phyloP scores from a whole-genome alignment of 2,113 vertebrate genomes.

The Crotophaga sulcirostris region DNA sequence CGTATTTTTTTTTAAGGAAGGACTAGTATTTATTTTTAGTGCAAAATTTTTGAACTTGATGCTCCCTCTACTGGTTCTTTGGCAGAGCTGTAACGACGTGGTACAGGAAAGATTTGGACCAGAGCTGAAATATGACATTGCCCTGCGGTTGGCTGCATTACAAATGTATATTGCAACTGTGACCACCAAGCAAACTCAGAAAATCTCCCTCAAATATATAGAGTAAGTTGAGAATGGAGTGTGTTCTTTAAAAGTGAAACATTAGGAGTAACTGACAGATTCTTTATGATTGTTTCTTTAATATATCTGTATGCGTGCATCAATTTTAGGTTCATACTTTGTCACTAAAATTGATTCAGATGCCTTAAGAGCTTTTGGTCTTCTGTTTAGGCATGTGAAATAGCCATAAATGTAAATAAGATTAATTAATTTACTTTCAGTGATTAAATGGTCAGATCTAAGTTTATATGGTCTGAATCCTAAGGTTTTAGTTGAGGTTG shows the following conservation, averaged over 20 bases:
- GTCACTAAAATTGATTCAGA: not conserved
- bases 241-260: not conserved
- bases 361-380: not conserved
- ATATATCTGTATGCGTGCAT: not conserved
- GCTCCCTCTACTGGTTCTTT: conserved; percentile 80
- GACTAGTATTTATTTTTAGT: not conserved
- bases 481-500: not conserved
- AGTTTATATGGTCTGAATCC: not conserved
- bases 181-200: conserved; percentile 95
- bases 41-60: conserved; percentile 41
- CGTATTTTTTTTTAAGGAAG: not conserved
- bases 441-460: not conserved
- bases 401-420: not conserved
- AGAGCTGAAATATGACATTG: conserved; percentile 96
- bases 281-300: not conserved
- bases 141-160: conserved; percentile 90
- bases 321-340: not conserved
- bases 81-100: conserved; percentile 96
- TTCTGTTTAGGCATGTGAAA: not conserved
- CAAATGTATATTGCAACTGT: conserved; percentile 98
- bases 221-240: conserved; percentile 84
- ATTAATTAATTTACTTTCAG: not conserved
- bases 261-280: not conserved
- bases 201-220: conserved; percentile 97
- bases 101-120: conserved; percentile 95